phyloP scores from a whole-genome alignment of 2,888 invertebrate genomes.

The Chesias legatella region DNA sequence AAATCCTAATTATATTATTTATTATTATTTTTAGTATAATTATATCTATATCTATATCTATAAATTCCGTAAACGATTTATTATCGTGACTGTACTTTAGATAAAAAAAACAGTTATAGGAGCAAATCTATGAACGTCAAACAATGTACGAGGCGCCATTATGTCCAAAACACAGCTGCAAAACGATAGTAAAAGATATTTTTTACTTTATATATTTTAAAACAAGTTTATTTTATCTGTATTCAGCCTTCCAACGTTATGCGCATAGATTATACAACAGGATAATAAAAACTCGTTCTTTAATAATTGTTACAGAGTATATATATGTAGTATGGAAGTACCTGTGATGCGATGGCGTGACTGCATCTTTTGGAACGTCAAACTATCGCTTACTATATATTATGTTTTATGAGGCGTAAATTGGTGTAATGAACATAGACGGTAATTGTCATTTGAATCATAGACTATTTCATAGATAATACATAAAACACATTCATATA shows the following conservation, averaged over 20 bases:
- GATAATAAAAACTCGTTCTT: conserved; percentile 10
- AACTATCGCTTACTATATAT: conserved; percentile 3
- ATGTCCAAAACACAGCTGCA: background rate
- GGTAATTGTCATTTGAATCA: no score
- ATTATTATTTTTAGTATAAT: no score
- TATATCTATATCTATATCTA: no score
- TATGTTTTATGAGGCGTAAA: conserved; percentile 12
- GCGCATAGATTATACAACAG: conserved; percentile 3
- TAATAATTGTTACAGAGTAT: background rate
- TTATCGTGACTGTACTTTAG: no score
- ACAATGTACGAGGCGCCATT: conserved; percentile 18
- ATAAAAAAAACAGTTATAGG: conserved; percentile 13
- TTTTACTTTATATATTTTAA: no score
- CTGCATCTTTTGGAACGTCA: conserved; percentile 3
- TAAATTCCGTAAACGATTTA: no score
- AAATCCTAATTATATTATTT: no score
- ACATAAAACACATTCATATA: no score
- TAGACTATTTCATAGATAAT: no score
- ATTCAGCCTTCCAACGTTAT: no score
- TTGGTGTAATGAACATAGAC: conserved; percentile 18
- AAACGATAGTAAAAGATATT: background rate
- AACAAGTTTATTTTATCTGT: no score
- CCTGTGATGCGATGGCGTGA: conserved; percentile 35
- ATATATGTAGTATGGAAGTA: conserved; percentile 21
- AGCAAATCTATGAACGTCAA: conserved; percentile 9